These are phyloP conservation scores for Cercopithecus neglectus DNA, from an alignment of 2,797 vertebrate genomes.

Conservation along the genomic window DNA sequence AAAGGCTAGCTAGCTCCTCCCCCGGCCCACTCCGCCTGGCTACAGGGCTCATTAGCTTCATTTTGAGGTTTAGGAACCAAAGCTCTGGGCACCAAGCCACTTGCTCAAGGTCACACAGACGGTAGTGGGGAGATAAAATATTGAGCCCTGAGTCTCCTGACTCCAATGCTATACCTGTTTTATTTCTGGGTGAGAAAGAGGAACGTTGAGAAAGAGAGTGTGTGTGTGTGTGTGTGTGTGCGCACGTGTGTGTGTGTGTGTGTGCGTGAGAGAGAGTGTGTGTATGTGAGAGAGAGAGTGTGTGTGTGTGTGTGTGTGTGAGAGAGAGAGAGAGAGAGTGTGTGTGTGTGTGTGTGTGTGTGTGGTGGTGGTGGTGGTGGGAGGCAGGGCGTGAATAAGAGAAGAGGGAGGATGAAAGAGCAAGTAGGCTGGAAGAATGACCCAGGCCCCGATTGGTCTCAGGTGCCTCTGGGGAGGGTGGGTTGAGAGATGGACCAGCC, in stretches of 20 bases:
- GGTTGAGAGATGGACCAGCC: neutral
- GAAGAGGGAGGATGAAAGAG: too few relatives aligned
- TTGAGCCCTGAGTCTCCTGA: neutral
- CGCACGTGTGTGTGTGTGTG: rapidly evolving
- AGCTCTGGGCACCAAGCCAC: neutral
- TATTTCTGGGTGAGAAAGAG: neutral
- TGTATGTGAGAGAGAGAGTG: too few relatives aligned
- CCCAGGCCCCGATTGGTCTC: neutral
- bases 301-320: too few relatives aligned
- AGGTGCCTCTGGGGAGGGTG: neutral
- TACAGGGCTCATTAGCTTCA: neutral
- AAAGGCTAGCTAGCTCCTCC: neutral
- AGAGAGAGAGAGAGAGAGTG: too few relatives aligned
- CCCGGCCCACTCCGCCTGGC: neutral
- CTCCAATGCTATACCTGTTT: neutral
- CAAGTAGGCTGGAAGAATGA: neutral
- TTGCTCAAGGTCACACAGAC: neutral
- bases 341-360: neutral
- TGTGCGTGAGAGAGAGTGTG: rapidly evolving
- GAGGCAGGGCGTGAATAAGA: neutral
- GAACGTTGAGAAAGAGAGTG: neutral
- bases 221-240: too few relatives aligned
- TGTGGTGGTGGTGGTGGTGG: neutral
- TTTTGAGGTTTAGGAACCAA: neutral
- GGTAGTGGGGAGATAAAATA: neutral